Conservation (phyloP, 2,113 vertebrate species). For the Mirza zaza region DNA sequence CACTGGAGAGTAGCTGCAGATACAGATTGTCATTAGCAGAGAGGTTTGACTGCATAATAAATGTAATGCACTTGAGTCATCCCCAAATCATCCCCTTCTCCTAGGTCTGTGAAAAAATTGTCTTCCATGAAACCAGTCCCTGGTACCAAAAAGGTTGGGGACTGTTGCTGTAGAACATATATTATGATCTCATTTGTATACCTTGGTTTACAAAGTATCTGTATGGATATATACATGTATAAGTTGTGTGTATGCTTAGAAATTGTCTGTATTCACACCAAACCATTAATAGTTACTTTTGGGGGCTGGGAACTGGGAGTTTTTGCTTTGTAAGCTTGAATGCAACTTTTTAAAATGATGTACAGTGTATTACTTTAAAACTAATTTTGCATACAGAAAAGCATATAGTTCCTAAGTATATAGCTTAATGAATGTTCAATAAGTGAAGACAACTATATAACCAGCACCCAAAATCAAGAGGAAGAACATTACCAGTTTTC, state of each 20-base stretch:
- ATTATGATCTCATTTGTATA: background rate
- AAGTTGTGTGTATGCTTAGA: background rate
- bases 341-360: background rate
- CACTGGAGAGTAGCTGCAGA: too few relatives aligned
- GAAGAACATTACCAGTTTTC: background rate
- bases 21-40: too few relatives aligned
- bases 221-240: background rate
- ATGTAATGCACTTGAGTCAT: too few relatives aligned
- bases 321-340: background rate
- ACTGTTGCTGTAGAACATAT: background rate
- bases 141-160: too few relatives aligned
- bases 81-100: too few relatives aligned
- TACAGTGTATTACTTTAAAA: background rate
- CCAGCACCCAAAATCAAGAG: background rate
- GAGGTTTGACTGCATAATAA: too few relatives aligned
- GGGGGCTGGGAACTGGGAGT: background rate
- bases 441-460: background rate
- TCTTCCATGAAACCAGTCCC: too few relatives aligned
- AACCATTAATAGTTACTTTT: background rate
- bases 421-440: background rate
- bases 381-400: background rate
- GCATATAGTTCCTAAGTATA: background rate
- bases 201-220: background rate
- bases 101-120: too few relatives aligned
- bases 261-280: background rate